Evolutionary conservation across 2,888 invertebrate genomes (phyloP).

Genomic region (Acronicta aceris): DNA sequence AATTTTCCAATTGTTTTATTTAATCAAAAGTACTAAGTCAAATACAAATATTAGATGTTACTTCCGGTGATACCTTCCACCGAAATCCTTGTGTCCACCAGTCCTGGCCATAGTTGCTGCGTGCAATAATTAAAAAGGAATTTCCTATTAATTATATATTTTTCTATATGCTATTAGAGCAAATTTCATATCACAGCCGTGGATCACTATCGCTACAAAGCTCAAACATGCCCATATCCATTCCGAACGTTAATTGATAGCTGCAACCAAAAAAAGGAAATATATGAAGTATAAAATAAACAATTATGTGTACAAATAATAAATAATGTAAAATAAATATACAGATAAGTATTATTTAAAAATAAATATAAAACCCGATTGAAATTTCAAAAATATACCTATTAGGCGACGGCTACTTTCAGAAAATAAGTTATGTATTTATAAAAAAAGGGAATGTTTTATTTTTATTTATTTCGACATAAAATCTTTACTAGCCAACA

Average conservation of each 20-base stretch:
- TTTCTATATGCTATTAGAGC: slow-evolving; percentile 73
- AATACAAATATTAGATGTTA: slow-evolving; percentile 80
- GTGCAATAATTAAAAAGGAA: slow-evolving; percentile 83
- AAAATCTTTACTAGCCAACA: slow-evolving; percentile 25
- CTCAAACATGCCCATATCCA: slow-evolving; percentile 88
- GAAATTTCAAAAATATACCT: no score
- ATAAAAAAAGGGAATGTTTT: background rate
- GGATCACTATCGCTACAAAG: slow-evolving; percentile 80
- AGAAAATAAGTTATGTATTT: background rate
- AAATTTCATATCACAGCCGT: slow-evolving; percentile 86
- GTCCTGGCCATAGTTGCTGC: slow-evolving; percentile 89
- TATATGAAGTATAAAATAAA: slow-evolving; percentile 60
- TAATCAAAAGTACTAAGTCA: slow-evolving; percentile 46
- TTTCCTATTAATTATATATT: slow-evolving; percentile 73
- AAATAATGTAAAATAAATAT: slow-evolving; percentile 38
- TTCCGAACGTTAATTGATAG: slow-evolving; percentile 87
- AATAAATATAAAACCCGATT: slow-evolving; percentile 12
- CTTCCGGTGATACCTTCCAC: slow-evolving; percentile 91
- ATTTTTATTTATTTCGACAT: slow-evolving; percentile 5
- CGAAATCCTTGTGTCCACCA: slow-evolving; percentile 90
- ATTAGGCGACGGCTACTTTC: background rate
- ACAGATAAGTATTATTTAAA: slow-evolving; percentile 9
- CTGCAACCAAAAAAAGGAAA: slow-evolving; percentile 85
- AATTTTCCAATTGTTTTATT: slow-evolving; percentile 43
- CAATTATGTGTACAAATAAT: slow-evolving; percentile 39